phyloP scores from a whole-genome alignment of 2,113 vertebrate species.

The Bothrops jararaca region DNA sequence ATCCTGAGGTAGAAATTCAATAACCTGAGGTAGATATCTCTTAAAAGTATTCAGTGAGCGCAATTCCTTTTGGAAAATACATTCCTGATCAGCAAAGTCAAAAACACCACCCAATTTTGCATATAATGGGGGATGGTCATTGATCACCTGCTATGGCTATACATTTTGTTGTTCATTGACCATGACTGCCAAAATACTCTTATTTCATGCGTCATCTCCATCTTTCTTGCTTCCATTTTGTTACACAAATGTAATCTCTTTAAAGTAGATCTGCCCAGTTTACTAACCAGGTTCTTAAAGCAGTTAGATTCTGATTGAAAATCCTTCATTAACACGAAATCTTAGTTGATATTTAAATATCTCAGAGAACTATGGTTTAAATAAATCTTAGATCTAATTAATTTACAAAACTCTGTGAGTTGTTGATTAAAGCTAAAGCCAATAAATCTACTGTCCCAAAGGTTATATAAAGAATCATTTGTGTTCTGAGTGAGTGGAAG shows the following conservation, averaged over 20 bases:
- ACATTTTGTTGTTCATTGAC: background rate
- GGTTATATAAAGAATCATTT: background rate
- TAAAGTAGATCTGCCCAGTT: background rate
- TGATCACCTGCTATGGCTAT: background rate
- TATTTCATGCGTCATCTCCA: background rate
- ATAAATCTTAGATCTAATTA: background rate
- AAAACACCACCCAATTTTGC: background rate
- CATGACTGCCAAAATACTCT: background rate
- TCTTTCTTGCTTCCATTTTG: background rate
- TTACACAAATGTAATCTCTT: background rate
- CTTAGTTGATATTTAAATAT: background rate
- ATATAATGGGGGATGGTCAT: background rate
- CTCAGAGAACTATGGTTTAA: background rate
- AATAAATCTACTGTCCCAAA: slow-evolving; percentile 17
- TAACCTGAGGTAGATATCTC: too few species aligned
- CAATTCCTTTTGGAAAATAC: background rate
- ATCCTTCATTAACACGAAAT: background rate
- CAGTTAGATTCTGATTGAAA: background rate
- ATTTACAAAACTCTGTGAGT: background rate
- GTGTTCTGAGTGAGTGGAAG: background rate
- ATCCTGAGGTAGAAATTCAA: too few species aligned
- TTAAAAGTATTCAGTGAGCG: background rate
- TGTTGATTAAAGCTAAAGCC: slow-evolving; percentile 23
- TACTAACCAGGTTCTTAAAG: background rate
- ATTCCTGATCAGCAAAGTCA: background rate